These are phyloP conservation scores for Perognathus longimembris DNA, from an alignment of 2,113 vertebrate species.

Conservation along the genomic window DNA sequence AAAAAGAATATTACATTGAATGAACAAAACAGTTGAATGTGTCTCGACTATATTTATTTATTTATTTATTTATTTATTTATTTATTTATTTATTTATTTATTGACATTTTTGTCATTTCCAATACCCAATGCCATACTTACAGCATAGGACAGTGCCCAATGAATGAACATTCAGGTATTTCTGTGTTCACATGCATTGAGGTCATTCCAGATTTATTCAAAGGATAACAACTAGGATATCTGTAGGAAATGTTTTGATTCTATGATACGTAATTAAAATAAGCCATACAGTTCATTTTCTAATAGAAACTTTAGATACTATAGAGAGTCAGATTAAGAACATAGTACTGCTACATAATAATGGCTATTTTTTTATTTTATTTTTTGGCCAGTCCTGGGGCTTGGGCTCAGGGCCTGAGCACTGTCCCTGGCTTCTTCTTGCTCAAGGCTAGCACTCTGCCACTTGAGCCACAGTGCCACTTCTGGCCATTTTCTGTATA, in stretches of 20 bases:
- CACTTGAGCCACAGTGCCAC: too few relatives aligned
- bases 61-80: too few relatives aligned
- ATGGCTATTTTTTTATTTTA: neutral
- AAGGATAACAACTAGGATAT: neutral
- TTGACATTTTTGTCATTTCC: neutral
- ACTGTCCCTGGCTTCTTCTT: too few relatives aligned
- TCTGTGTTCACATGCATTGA: neutral
- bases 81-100: too few relatives aligned
- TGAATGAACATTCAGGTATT: slow-evolving; percentile 1
- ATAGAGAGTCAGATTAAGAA: neutral
- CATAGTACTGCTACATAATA: neutral
- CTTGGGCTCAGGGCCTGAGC: too few relatives aligned
- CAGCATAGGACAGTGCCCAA: neutral
- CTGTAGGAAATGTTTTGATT: neutral
- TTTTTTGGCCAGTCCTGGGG: too few relatives aligned
- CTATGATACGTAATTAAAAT: slow-evolving; percentile 20
- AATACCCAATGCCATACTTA: neutral
- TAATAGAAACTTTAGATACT: neutral
- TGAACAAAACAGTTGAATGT: neutral
- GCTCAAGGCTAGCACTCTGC: too few relatives aligned
- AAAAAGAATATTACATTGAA: neutral
- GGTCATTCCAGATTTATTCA: neutral
- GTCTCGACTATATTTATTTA: neutral
- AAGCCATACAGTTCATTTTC: neutral
- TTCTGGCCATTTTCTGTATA: too few relatives aligned